phyloP scores from a whole-genome alignment of 1,140 invertebrate species.

The Bombyx mandarina region DNA sequence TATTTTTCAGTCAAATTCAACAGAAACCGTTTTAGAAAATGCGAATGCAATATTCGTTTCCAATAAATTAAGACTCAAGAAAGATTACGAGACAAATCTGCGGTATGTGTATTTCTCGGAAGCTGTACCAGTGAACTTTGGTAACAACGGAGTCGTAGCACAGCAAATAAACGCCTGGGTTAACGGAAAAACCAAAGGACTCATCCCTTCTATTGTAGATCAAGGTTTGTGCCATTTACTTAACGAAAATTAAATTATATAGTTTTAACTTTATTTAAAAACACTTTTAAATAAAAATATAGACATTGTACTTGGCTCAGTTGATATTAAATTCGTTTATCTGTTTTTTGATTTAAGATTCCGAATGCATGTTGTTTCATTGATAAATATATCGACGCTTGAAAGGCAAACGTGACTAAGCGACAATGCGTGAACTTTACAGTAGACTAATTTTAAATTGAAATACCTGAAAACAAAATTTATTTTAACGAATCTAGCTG shows the following conservation, averaged over 20 bases:
- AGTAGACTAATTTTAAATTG: no score
- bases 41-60: conserved; percentile 72
- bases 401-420: no score
- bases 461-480: no score
- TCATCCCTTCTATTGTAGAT: conserved; percentile 71
- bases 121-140: conserved; percentile 65
- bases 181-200: conserved; percentile 64
- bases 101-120: conserved; percentile 54
- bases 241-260: neutral
- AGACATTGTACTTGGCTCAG: no score
- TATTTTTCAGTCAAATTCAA: conserved; percentile 34
- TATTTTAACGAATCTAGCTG: no score
- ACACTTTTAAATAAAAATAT: no score
- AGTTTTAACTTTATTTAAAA: no score
- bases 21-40: conserved; percentile 58
- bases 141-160: conserved; percentile 31
- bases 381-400: no score
- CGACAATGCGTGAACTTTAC: no score
- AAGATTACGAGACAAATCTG: conserved; percentile 51
- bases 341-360: no score
- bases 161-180: conserved; percentile 76
- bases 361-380: no score
- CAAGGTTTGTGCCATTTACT: conserved; percentile 15
- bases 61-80: conserved; percentile 47
- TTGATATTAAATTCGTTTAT: no score